Conservation (phyloP, 2,888 invertebrate genomes). For the Lacanobia oleracea region DNA sequence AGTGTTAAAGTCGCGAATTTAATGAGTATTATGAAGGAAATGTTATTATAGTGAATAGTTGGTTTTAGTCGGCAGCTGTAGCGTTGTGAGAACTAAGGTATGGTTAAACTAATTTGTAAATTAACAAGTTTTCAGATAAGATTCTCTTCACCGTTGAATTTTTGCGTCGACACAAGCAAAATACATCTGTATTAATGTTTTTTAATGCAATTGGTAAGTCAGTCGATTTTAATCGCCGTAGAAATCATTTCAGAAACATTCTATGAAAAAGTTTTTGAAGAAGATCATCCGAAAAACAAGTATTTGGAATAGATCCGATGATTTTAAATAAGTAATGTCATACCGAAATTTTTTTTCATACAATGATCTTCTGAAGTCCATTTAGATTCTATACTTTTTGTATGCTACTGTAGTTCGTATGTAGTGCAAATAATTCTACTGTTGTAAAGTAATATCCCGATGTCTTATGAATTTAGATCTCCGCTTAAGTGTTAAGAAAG, state of each 20-base stretch:
- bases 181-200: constrained; percentile 23
- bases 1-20: constrained; percentile 61
- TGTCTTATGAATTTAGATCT: not conserved
- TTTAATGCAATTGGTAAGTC: constrained; percentile 30
- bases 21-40: constrained; percentile 64
- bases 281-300: not conserved
- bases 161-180: constrained; percentile 27
- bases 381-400: constrained; percentile 44
- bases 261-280: constrained; percentile 16
- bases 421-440: constrained; percentile 41
- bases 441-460: constrained; percentile 51
- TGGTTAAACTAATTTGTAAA: constrained; percentile 47
- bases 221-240: constrained; percentile 19
- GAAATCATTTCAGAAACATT: constrained; percentile 5
- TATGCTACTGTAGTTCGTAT: constrained; percentile 44
- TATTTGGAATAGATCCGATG: not conserved
- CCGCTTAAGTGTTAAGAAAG: not conserved
- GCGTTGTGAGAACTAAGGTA: constrained; percentile 53
- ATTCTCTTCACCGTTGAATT: constrained; percentile 39
- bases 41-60: constrained; percentile 61
- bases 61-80: constrained; percentile 61
- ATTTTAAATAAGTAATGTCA: constrained; percentile 3
- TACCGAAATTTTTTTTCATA: constrained; percentile 26
- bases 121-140: constrained; percentile 42
- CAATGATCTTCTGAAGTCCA: constrained; percentile 34